Percentiles rank a stretch among this genome's conserved stretches.
Conservation (phyloP, 2,113 vertebrate species). For the Sardina pilchardus region DNA sequence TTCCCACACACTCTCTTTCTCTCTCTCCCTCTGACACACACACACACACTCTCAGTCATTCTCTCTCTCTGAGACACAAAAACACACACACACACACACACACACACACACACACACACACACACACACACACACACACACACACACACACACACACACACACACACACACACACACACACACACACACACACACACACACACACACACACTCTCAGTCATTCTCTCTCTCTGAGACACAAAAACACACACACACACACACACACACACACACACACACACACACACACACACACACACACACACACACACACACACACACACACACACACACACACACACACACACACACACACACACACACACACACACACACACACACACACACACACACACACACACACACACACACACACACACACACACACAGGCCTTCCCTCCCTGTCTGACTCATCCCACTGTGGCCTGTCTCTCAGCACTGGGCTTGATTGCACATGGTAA, state of each 20-base stretch:
- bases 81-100: no score
- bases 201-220: conserved; percentile 25
- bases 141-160: conserved; percentile 23
- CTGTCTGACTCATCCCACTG: conserved; percentile 1
- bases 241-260: neutral
- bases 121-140: conserved; percentile 28
- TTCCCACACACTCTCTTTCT: neutral
- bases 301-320: conserved; percentile 23
- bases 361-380: conserved; percentile 13
- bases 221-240: neutral
- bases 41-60: conserved; percentile 21
- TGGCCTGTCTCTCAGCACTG: neutral
- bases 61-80: neutral
- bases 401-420: neutral
- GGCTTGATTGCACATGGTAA: neutral
- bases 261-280: neutral
- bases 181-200: conserved; percentile 13
- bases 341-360: neutral
- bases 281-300: conserved; percentile 25
- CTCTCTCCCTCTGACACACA: no score
- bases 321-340: conserved; percentile 20
- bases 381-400: neutral
- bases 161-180: neutral
- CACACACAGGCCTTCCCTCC: neutral
- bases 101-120: conserved; percentile 26